Percentiles rank a stretch among this genome's conserved stretches.
Evolutionary conservation across 2,113 vertebrate species (phyloP).

Genomic region (Monopterus albus): DNA sequence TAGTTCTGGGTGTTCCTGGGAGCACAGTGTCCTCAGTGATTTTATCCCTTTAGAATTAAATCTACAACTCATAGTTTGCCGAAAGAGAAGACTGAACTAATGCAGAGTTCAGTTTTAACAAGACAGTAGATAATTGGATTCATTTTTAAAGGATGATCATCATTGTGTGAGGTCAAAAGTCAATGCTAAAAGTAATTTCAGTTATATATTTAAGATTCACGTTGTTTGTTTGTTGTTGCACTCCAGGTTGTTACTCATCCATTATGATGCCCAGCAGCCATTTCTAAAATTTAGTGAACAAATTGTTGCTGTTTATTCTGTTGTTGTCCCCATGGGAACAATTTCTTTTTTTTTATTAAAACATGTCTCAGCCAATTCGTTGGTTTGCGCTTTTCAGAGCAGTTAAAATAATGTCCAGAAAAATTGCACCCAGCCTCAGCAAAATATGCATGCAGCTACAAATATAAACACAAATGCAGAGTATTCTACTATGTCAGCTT

Average conservation of each 20-base stretch:
- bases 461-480: slow-evolving; percentile 60
- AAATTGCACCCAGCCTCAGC: slow-evolving; percentile 26
- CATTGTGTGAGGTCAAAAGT: too few species aligned
- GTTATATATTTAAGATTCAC: slow-evolving; percentile 18
- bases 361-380: slow-evolving; percentile 38
- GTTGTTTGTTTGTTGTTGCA: slow-evolving; percentile 50
- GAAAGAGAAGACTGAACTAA: too few species aligned
- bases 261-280: slow-evolving; percentile 33
- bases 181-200: too few species aligned
- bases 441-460: slow-evolving; percentile 32
- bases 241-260: slow-evolving; percentile 36
- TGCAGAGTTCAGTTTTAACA: too few species aligned
- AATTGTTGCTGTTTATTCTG: slow-evolving; percentile 39
- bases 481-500: slow-evolving; percentile 54
- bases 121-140: too few species aligned
- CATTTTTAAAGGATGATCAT: too few species aligned
- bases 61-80: too few species aligned
- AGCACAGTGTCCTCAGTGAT: too few species aligned
- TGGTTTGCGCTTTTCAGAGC: slow-evolving; percentile 30
- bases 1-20: too few species aligned
- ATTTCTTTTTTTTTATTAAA: slow-evolving; percentile 39
- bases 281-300: slow-evolving; percentile 46
- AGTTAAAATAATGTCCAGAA: slow-evolving; percentile 52
- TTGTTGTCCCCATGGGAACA: slow-evolving; percentile 58
- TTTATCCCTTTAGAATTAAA: too few species aligned